Evolutionary conservation across 2,113 vertebrate species (phyloP), one percentile per base, ranked within the genome.

Genomic region (Cyprinodon brontotheroides): DNA sequence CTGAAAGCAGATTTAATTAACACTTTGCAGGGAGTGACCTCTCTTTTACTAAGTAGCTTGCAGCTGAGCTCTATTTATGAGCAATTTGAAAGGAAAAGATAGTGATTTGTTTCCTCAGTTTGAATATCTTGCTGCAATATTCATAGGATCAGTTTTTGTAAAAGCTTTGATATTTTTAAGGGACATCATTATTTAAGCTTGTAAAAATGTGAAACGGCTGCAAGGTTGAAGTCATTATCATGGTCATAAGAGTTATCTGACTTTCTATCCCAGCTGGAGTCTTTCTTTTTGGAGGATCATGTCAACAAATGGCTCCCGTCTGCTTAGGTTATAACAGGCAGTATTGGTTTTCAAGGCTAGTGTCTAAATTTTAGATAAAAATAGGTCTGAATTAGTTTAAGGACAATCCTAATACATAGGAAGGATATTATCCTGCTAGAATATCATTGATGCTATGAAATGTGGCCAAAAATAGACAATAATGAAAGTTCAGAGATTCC

Each of bases 1-100:
- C 50, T n/a, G 43, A 60, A 11, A 59, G 37, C 14, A 69, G 1
- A 68, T 37, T 79, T 40, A 50, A 74, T 66, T 65, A n/a, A 48
- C 37, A 0, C 17, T 0, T 67, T 1, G 11, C 43, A 57, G 50
- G 2, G 6, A 57, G 50, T 57, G 20, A n/a, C 50, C 50, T n/a
- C 48, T 5, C 50, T 57, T 15, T 57, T n/a, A 57, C 50, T 57
- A 57, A 57, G 50, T n/a, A 57, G 50, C 17, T n/a, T 57, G 50
- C n/a, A 8, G 50, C 50, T 57, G 10, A 57, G n/a, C 9, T 57
- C 50, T 53, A 17, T 53, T 53, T 3, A 41, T 41, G 41, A 41
- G 41, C 41, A 41, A 41, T 41, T 41, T 41, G 41, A 41, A 4
- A 41, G 41, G 9, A 41, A 41, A 41, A 41, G 41, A 57, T 14